Evolutionary conservation across 2,113 vertebrate genomes (phyloP), one percentile per base, ranked within the genome.

Genomic region (Microtus ochrogaster): DNA sequence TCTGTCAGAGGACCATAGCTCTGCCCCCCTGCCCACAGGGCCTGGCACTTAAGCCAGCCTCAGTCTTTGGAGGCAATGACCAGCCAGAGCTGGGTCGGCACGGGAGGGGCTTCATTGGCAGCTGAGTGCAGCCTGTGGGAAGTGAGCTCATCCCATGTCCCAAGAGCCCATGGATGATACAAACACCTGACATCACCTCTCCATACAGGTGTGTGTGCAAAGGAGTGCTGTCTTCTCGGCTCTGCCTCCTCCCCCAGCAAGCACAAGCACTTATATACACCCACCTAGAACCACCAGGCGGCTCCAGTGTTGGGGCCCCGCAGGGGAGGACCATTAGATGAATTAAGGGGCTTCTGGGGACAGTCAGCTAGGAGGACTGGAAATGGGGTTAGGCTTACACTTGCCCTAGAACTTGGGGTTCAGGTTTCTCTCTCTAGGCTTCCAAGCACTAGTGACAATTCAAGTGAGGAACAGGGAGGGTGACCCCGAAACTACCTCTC

Each of bases 141-240:
- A 97, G 92, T 97, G 97, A 97, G 90, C 97, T 98, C 97, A 98
- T 89, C 95, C 55, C 49, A 55, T 65, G 95, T 97, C 97, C 97
- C 97, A 74, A 87, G 97, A 93, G 97, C 0, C 0, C 81, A 89
- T 7, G 6, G 94, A 88, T 52, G 97, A 87, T n/a, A 97, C 82
- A 98, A 98, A 98, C 97, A 97, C 90, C 96, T 97, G 97, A 98
- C 97, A 97, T 97, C 97, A 98, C 92, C 93, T 88, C 92, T 78
- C 13, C 66, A 3, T n/a, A 76, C 88, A 97, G 88, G 66, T 92
- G 94, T 47, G 87, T 16, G 78, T 14, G 19, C 72, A 66, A 26
- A 24, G 55, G 44, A 88, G 58, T 17, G 24, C 68, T 55, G 8
- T 21, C n/a, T 2, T 41, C 81, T n/a, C 39, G 1, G 1, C 52